Evolutionary conservation across 2,113 vertebrate species (phyloP).

Genomic region (Phyllostomus discolor): DNA sequence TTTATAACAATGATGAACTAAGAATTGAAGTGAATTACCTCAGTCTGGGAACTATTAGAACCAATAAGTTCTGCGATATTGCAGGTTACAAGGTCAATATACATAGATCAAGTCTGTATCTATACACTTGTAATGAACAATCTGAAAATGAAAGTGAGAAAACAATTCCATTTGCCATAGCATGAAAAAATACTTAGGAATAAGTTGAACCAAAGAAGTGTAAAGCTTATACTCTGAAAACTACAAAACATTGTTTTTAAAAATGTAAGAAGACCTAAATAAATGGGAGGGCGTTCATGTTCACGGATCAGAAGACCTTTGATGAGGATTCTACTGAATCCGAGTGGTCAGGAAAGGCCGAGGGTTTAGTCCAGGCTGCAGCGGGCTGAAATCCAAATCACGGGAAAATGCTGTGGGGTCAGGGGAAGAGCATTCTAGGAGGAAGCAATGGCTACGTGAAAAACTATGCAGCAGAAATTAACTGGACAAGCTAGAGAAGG

Average conservation of each 20-base stretch:
- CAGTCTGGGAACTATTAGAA: neutral
- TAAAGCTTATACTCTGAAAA: neutral
- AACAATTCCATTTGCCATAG: neutral
- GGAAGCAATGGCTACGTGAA: neutral
- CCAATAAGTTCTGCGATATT: neutral
- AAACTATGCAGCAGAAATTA: neutral
- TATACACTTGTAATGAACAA: neutral
- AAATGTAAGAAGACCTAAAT: neutral
- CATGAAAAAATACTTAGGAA: neutral
- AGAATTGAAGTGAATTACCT: neutral
- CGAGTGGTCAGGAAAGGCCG: neutral
- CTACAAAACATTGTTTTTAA: neutral
- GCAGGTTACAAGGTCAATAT: neutral
- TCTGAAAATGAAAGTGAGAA: constrained; percentile 17
- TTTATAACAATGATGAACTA: neutral
- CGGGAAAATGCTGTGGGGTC: neutral
- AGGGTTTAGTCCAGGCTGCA: neutral
- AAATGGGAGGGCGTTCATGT: neutral
- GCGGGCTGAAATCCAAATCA: neutral
- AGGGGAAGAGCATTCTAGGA: neutral
- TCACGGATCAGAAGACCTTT: neutral
- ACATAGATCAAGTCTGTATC: neutral
- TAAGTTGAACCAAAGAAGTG: neutral
- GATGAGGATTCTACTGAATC: neutral
- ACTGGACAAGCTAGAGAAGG: neutral